A percentile compares a stretch with the other conserved stretches of the same genome.
phyloP scores from a whole-genome alignment of 2,888 invertebrate genomes.

The Ichneumoninae sp. region DNA sequence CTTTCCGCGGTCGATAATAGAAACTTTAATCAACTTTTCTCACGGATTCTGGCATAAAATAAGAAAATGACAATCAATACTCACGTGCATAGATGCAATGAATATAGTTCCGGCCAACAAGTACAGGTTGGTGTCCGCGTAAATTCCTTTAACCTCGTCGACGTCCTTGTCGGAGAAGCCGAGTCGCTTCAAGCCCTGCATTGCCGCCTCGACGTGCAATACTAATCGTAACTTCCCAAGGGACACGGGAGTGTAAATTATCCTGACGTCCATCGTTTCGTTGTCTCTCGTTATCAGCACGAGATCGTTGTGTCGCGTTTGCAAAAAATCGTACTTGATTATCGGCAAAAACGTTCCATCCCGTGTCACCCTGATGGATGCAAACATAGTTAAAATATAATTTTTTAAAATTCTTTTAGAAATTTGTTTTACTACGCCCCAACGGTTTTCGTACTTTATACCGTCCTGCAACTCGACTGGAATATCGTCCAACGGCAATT shows the following conservation, averaged over 20 bases:
- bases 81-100: slow-evolving; percentile 96
- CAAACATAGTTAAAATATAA: neutral
- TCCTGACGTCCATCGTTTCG: slow-evolving; percentile 88
- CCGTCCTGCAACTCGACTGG: slow-evolving; percentile 89
- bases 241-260: slow-evolving; percentile 90
- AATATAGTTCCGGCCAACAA: slow-evolving; percentile 95
- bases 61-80: slow-evolving; percentile 79
- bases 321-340: slow-evolving; percentile 92
- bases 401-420: neutral
- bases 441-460: slow-evolving; percentile 85
- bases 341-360: slow-evolving; percentile 91
- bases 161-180: slow-evolving; percentile 97
- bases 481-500: slow-evolving; percentile 88
- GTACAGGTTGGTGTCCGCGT: slow-evolving; percentile 97
- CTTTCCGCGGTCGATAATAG: neutral
- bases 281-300: slow-evolving; percentile 88
- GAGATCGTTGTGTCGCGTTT: slow-evolving; percentile 91
- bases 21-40: neutral
- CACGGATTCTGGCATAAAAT: too few species aligned
- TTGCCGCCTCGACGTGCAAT: slow-evolving; percentile 91
- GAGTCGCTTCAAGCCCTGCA: slow-evolving; percentile 89
- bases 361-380: slow-evolving; percentile 66
- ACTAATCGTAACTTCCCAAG: slow-evolving; percentile 92
- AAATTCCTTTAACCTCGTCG: slow-evolving; percentile 98
- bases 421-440: neutral